Evolutionary conservation across 1,140 invertebrate species (phyloP).

Genomic region (Heliothis virescens): DNA sequence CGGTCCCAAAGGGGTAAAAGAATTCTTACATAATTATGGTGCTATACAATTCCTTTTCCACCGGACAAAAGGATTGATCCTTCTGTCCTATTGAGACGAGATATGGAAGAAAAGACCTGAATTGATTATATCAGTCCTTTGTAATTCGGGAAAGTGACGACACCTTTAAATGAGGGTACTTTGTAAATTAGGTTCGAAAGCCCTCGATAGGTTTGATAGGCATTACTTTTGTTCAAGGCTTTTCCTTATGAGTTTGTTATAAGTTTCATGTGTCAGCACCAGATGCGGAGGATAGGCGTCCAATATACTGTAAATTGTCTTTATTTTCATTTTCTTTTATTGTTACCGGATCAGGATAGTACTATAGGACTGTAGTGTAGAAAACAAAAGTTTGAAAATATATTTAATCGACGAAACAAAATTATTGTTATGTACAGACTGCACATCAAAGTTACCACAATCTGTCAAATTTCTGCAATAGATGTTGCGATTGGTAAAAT

Average conservation of each 20-base stretch:
- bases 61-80: constrained; percentile 12
- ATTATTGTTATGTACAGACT: too few relatives aligned
- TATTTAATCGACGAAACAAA: too few relatives aligned
- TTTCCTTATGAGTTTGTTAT: constrained; percentile 15
- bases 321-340: neutral
- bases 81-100: neutral
- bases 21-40: constrained; percentile 15
- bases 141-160: constrained; percentile 23
- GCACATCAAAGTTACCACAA: too few relatives aligned
- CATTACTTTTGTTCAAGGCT: constrained; percentile 7
- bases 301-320: neutral
- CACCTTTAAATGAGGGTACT: constrained; percentile 22
- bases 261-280: constrained; percentile 1
- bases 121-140: constrained; percentile 28
- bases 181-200: constrained; percentile 31
- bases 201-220: neutral
- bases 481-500: too few relatives aligned
- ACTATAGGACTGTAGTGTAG: too few relatives aligned
- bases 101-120: constrained; percentile 27
- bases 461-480: too few relatives aligned
- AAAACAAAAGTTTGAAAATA: too few relatives aligned
- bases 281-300: neutral
- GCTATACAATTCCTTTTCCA: neutral
- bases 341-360: too few relatives aligned
- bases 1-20: neutral